A percentile compares a stretch with the other conserved stretches of the same genome.
phyloP scores from a whole-genome alignment of 37 sponge, comb jelly and placozoan genomes.

The Hexactinellida sp. region DNA sequence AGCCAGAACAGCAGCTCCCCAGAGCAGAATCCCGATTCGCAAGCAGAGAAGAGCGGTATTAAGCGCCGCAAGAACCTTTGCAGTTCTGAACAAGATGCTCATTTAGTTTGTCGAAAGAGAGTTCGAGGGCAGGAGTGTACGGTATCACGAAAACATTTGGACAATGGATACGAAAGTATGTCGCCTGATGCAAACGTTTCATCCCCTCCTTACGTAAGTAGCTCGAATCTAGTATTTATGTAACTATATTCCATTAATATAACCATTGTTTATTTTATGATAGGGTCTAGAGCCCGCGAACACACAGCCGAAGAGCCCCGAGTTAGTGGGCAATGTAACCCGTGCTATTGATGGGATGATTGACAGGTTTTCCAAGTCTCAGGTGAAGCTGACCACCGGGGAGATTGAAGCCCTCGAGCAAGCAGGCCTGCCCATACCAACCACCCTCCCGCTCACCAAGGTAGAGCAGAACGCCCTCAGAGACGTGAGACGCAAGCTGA shows the following conservation, averaged over 20 bases:
- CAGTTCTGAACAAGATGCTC: not conserved
- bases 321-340: not conserved
- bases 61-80: not conserved
- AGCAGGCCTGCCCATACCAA: not conserved
- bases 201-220: not conserved
- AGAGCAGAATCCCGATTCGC: not conserved
- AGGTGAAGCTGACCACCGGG: not conserved
- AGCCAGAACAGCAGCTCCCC: not conserved
- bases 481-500: constrained; percentile 5
- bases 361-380: not conserved
- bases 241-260: not conserved
- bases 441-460: constrained; percentile 13
- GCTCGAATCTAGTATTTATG: not conserved
- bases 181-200: not conserved
- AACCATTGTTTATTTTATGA: no score
- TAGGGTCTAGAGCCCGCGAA: not conserved
- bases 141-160: not conserved
- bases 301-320: not conserved
- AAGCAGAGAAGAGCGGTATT: not conserved
- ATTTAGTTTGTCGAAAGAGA: not conserved
- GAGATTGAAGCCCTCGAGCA: not conserved
- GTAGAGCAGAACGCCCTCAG: not conserved
- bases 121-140: not conserved
- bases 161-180: not conserved
- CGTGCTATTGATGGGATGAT: constrained; percentile 9